These are phyloP conservation scores for Rhynchomys soricoides DNA, from an alignment of 2,113 vertebrate genomes.

Conservation along the genomic window DNA sequence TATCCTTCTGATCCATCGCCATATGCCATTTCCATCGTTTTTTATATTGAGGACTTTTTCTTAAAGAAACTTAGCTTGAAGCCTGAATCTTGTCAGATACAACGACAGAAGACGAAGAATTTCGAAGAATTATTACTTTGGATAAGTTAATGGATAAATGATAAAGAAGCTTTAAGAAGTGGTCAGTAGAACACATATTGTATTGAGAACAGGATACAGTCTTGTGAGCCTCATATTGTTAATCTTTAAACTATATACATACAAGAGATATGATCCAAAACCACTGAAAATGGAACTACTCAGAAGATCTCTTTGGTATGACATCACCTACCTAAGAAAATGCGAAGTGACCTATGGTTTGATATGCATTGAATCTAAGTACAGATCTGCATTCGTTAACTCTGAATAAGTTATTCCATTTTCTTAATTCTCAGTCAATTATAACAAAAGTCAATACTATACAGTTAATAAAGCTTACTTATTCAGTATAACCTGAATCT, in stretches of 20 bases:
- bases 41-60: not conserved
- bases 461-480: not conserved
- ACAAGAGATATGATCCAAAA: not conserved
- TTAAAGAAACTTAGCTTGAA: not conserved
- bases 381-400: too few relatives aligned
- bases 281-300: not conserved
- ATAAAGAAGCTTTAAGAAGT: not conserved
- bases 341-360: not conserved
- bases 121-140: too few relatives aligned
- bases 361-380: too few relatives aligned
- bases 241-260: not conserved
- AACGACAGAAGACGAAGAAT: too few relatives aligned
- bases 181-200: not conserved
- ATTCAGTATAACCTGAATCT: not conserved
- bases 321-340: not conserved
- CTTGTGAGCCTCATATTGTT: not conserved
- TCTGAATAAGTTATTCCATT: not conserved
- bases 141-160: not conserved
- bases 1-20: not conserved
- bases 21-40: not conserved
- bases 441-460: not conserved
- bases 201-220: too few relatives aligned
- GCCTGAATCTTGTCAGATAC: not conserved
- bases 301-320: not conserved
- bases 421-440: not conserved